Conservation (phyloP, 1,140 invertebrate species). For the Helicorthomorpha holstii region DNA sequence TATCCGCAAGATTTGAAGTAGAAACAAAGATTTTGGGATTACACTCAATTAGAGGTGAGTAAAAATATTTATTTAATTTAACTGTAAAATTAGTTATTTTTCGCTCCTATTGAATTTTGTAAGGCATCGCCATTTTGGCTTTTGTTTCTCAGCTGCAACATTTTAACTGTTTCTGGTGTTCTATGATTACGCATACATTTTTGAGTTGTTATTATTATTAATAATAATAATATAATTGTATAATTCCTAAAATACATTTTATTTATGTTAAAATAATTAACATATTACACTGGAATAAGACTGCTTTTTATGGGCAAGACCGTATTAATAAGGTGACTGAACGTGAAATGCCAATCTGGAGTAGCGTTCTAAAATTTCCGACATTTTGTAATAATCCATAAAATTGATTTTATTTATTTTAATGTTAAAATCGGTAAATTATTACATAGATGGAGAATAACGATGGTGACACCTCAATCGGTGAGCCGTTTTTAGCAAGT, state of each 20-base stretch:
- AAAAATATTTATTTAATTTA: neutral
- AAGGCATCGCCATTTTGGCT: neutral
- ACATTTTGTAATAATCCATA: neutral
- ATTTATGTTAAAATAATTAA: neutral
- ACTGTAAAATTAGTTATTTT: neutral
- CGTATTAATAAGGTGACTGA: neutral
- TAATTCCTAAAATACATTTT: neutral
- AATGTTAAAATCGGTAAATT: slow-evolving; percentile 1
- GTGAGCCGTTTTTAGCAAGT: slow-evolving; percentile 18
- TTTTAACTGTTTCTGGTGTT: neutral
- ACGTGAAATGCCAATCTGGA: neutral
- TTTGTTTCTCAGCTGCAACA: neutral
- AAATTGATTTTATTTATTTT: neutral
- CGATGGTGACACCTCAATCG: slow-evolving; percentile 20
- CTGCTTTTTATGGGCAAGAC: neutral
- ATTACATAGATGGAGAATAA: slow-evolving; percentile 15
- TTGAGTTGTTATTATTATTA: neutral
- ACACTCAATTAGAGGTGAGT: neutral
- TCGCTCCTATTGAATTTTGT: neutral
- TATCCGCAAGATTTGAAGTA: slow-evolving; percentile 5
- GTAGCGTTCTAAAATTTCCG: neutral
- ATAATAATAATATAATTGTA: neutral
- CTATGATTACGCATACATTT: too few relatives aligned
- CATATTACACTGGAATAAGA: too few relatives aligned
- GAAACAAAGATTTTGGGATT: neutral